phyloP scores from a whole-genome alignment of 2,888 invertebrate species.

The Lasioglossum figueresi region DNA sequence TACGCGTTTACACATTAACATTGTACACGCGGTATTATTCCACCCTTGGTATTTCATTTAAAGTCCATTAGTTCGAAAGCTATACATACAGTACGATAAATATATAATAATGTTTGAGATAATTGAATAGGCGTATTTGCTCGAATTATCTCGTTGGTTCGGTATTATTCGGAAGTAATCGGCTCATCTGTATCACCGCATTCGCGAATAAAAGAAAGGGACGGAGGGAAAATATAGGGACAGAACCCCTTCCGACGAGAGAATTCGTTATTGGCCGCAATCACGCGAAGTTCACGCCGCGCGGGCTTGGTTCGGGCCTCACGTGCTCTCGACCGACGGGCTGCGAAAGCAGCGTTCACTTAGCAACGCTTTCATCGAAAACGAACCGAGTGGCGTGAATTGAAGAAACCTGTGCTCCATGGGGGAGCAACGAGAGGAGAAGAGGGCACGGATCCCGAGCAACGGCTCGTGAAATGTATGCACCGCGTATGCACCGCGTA shows the following conservation, averaged over 20 bases:
- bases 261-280: constrained; percentile 52
- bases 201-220: neutral
- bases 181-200: constrained; percentile 28
- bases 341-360: constrained; percentile 49
- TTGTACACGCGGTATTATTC: too few relatives aligned
- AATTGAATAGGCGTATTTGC: neutral
- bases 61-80: too few relatives aligned
- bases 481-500: constrained; percentile 36
- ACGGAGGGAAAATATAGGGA: neutral
- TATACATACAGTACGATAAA: too few relatives aligned
- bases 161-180: constrained; percentile 49
- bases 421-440: neutral
- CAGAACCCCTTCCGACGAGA: neutral
- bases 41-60: too few relatives aligned
- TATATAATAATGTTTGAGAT: neutral
- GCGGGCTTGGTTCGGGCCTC: constrained; percentile 14
- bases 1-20: too few relatives aligned
- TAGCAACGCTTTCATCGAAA: constrained; percentile 62
- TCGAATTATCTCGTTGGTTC: constrained; percentile 43
- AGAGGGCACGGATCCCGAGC: neutral
- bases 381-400: constrained; percentile 32
- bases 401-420: constrained; percentile 11
- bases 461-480: constrained; percentile 26
- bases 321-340: neutral
- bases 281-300: constrained; percentile 55